Evolutionary conservation across 2,888 invertebrate genomes (phyloP).

Genomic region (Plutella xylostella): DNA sequence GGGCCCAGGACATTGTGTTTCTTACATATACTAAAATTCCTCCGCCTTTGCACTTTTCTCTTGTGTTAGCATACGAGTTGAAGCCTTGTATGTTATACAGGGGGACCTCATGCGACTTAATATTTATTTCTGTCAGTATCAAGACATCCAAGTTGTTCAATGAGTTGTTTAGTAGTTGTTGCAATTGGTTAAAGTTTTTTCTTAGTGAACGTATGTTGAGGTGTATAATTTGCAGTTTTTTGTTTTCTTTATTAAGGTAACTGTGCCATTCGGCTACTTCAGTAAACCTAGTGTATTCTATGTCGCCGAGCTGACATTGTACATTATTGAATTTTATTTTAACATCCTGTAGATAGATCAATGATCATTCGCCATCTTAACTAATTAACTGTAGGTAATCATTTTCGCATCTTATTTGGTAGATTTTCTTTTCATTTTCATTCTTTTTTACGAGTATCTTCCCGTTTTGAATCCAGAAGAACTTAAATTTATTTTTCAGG

Average conservation of each 20-base stretch:
- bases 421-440: neutral
- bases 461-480: neutral
- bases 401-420: neutral
- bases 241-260: neutral
- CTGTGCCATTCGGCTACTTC: too few species aligned
- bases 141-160: neutral
- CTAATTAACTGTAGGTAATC: too few species aligned
- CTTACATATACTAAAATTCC: slow-evolving; percentile 1
- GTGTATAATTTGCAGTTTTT: slow-evolving; percentile 1
- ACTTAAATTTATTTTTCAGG: neutral
- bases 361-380: too few species aligned
- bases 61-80: neutral
- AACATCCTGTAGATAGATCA: too few species aligned
- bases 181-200: slow-evolving; percentile 4
- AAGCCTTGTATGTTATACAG: neutral
- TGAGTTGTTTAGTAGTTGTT: neutral
- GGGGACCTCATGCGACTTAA: neutral
- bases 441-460: neutral
- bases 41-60: neutral
- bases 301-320: too few species aligned
- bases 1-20: neutral
- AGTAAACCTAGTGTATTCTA: too few species aligned
- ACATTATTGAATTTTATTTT: too few species aligned
- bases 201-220: slow-evolving; percentile 4
- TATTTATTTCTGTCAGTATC: slow-evolving; percentile 1